Base-by-base conservation (phyloP, 1,140 invertebrate genomes). In the Bactericera cockerelli region DNA sequence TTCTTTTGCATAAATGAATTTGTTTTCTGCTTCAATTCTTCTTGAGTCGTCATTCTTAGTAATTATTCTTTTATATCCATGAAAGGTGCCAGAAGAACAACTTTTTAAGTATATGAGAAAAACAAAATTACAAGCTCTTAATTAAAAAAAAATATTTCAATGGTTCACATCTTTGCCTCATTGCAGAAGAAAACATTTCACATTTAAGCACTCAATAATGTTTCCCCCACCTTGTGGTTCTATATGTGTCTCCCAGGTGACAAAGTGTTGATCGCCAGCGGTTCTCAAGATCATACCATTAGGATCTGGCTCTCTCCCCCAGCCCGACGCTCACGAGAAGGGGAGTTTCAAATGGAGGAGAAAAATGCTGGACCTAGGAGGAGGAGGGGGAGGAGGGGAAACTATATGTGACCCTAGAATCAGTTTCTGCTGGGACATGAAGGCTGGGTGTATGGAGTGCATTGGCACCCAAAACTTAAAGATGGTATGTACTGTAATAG, bases 401-500 rank as follows among this genome's bases (percentile, higher is more conserved):
- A 13, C 65, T 62, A 72, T 77, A 78, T 11, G 76, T 93, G 16
- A 79, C 74, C 59, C 71, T 96, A 59, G 93, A 98, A 67, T 88
- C 93, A 14, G 82, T 98, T n/a, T 22, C 71, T 98, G 6, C 78
- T 79, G 66, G 93, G 91, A 0, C 95, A 98, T 69, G 93, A 96
- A 70, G 84, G 84, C 2, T 96, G 93, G 91, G 79, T 98, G 59
- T 93, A 95, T 74, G 87, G 87, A 39, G 77, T 96, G 0, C 76
- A 87, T 65, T 97, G 92, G 93, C 79, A 83, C 66, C 76, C 76
- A 11, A 55, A 63, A 62, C 58, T 64, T 26, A 11, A 58, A 64
- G 63, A 65, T 55, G 14, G 36, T 63, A 61, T 31, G 28, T n/a
- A n/a, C n/a, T n/a, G n/a, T n/a, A n/a, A n/a, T n/a, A n/a, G n/a